Percentiles rank a stretch among this genome's conserved stretches.
Evolutionary conservation across 2,113 vertebrate species (phyloP).

Genomic region (Salvelinus sp.): DNA sequence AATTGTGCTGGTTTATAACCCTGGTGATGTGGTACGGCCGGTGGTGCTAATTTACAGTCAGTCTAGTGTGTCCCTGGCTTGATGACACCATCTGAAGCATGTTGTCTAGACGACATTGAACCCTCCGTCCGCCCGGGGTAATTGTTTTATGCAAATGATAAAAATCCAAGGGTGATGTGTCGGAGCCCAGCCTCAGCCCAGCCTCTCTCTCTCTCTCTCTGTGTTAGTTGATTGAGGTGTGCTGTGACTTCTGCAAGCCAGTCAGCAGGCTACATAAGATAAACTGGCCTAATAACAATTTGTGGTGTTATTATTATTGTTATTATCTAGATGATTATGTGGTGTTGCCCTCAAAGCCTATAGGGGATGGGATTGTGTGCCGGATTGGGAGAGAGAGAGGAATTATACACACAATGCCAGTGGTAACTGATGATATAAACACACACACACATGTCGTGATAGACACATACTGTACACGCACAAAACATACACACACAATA

Average conservation of each 20-base stretch:
- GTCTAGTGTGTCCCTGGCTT: conserved; percentile 82
- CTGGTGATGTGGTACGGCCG: conserved; percentile 86
- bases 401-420: too few relatives aligned
- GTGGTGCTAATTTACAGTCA: conserved; percentile 91
- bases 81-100: conserved; percentile 84
- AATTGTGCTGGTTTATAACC: conserved; percentile 92
- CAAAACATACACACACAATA: too few relatives aligned
- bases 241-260: conserved; percentile 42
- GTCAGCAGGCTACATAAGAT: background rate
- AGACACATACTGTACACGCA: too few relatives aligned
- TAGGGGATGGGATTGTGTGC: too few relatives aligned
- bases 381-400: too few relatives aligned
- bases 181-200: conserved; percentile 37
- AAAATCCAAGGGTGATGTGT: conserved; percentile 74
- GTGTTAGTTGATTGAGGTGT: conserved; percentile 63
- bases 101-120: conserved; percentile 91
- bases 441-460: too few relatives aligned
- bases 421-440: too few relatives aligned
- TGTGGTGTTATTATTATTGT: conserved; percentile 33
- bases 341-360: too few relatives aligned
- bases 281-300: too few relatives aligned
- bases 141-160: conserved; percentile 91
- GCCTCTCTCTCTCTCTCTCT: too few relatives aligned
- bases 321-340: background rate
- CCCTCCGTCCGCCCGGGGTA: conserved; percentile 79